phyloP scores from a whole-genome alignment of 2,797 vertebrate species.

The Sciurus vulgaris region DNA sequence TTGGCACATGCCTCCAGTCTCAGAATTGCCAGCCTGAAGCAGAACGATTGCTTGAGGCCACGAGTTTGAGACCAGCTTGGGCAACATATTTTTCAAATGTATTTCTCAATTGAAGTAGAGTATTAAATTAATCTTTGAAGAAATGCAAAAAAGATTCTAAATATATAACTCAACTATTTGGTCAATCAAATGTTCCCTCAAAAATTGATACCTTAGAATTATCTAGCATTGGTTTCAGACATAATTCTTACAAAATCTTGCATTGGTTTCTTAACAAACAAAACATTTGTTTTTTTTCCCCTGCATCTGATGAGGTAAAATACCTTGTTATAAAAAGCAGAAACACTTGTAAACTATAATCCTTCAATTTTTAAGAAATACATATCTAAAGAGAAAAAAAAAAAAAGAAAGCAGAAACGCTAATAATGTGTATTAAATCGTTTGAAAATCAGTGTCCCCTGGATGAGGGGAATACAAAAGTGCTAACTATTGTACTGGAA shows the following conservation, averaged over 20 bases:
- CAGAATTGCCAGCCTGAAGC: not conserved
- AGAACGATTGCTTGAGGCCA: not conserved
- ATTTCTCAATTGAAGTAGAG: slow-evolving; percentile 16
- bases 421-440: not conserved
- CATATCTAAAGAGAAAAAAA: too few species aligned
- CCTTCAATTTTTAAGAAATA: too few species aligned
- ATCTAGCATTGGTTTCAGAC: slow-evolving; percentile 58
- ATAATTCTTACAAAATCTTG: not conserved
- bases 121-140: slow-evolving; percentile 24
- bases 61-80: too few species aligned
- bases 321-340: not conserved
- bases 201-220: slow-evolving; percentile 11
- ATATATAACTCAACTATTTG: slow-evolving; percentile 3
- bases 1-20: not conserved
- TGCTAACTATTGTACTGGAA: not conserved
- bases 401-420: slow-evolving; percentile 30
- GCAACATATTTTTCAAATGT: not conserved
- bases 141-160: slow-evolving; percentile 48
- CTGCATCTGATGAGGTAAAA: not conserved
- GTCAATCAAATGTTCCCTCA: slow-evolving; percentile 41
- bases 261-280: slow-evolving; percentile 26
- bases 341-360: too few species aligned
- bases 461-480: not conserved
- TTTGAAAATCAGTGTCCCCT: not conserved
- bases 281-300: not conserved